Base-by-base conservation (phyloP, 1,140 invertebrate species). In the Druon quercuslanigerum region DNA sequence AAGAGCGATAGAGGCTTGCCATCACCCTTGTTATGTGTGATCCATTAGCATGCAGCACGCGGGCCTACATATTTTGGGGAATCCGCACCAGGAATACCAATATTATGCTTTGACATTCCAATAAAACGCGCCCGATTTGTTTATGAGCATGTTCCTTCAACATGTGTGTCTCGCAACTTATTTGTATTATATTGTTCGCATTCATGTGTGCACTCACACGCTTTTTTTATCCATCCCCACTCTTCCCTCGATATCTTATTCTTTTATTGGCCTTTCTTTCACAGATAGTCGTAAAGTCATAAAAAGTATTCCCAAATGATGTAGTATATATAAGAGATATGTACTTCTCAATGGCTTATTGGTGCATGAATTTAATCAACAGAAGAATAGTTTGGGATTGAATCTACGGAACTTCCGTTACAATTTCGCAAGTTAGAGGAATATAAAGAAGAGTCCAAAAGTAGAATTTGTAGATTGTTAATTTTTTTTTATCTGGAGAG, bases 61-160 rank as follows among this genome's bases (percentile, higher is more conserved):
- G 88, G 84, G 79, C 84, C 87, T 90, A 90, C 90, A 90, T 91
- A 91, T 92, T 92, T 92, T 90, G 88, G 90, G 88, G 90, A 89
- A 87, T 86, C 84, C 81, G 85, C 89, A 84, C 84, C 76, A 87
- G 84, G 91, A 92, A 92, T 92, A 92, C 90, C 90, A 92, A 92
- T 91, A 91, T 89, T 89, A 87, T 86, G 89, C 89, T 91, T 90
- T 90, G 89, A 91, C 90, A 90, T 92, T 91, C 90, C 91, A 91
- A 91, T 91, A 91, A 91, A 92, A 89, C 87, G 89, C 89, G 89
- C 86, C 87, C 90, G 90, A 91, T 92, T 92, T 92, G 90, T 92
- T 91, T 91, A 91, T 90, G 90, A 90, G 89, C 88, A 86, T 88
- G 87, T 89, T 81, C 86, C 82, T 66, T 66, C 14, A 66, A 66